phyloP scores from a whole-genome alignment of 2,113 vertebrate genomes.

The Archocentrus centrarchus region DNA sequence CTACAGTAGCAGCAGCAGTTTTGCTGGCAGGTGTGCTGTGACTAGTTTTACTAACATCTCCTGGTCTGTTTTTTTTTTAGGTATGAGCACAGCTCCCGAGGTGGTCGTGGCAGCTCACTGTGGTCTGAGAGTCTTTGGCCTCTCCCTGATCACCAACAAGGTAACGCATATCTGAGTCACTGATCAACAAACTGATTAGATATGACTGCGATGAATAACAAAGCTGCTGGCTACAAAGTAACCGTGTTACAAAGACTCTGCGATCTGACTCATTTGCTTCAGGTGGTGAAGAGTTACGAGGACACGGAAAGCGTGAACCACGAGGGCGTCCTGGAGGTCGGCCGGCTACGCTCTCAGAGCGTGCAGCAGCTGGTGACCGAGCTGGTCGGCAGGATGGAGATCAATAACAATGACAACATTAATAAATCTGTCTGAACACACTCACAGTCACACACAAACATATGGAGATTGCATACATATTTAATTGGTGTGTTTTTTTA shows the following conservation, averaged over 20 bases:
- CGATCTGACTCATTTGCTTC: neutral
- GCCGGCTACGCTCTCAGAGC: constrained; percentile 77
- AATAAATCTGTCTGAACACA: constrained; percentile 59
- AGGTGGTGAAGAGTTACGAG: constrained; percentile 82
- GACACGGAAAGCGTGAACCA: constrained; percentile 79
- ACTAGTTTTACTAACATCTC: no score
- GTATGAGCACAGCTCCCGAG: constrained; percentile 86
- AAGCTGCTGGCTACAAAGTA: neutral
- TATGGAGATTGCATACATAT: constrained; percentile 28
- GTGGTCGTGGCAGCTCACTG: constrained; percentile 83
- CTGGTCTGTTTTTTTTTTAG: constrained; percentile 51
- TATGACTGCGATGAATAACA: neutral
- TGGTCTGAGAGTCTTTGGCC: constrained; percentile 83
- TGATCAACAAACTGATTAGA: neutral
- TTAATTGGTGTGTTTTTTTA: constrained; percentile 19
- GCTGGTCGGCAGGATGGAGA: constrained; percentile 78
- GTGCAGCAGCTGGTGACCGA: constrained; percentile 82
- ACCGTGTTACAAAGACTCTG: neutral
- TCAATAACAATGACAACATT: constrained; percentile 79
- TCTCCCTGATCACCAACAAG: constrained; percentile 87
- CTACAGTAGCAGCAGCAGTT: no score
- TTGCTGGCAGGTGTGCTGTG: no score
- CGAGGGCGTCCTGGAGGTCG: constrained; percentile 79
- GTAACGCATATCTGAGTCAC: constrained; percentile 22
- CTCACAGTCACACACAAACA: neutral